Evolutionary conservation across 2,113 vertebrate species (phyloP), one percentile per base, ranked within the genome.

Genomic region (Stigmatopora nigra): DNA sequence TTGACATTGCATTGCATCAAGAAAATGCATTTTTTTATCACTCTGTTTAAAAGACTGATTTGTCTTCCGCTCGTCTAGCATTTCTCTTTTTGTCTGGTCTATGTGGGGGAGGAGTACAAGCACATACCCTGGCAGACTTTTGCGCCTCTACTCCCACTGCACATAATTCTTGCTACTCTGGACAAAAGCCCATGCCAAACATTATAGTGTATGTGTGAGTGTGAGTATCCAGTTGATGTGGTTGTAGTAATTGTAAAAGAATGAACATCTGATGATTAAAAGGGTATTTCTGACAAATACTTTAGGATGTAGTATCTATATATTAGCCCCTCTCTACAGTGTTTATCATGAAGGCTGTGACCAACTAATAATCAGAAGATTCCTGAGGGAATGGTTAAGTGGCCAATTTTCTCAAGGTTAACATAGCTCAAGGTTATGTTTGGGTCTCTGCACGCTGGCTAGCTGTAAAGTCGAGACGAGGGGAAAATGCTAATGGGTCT

Each of bases 371-470:
- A 56, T 76, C 60, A 68, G 55, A 75, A 65, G 56, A 74, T 60
- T 71, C 81, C 65, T 70, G 14, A 9, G 73, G 65, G 84, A 61
- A 64, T 74, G 69, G 56, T 78, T 83, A 84, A 81, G 73, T 64
- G 68, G 71, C 69, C 82, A 73, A 78, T 79, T 84, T 77, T 74
- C 82, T 76, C 69, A 83, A 83, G 82, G 82, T 79, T 72, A 81
- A 67, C 66, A 73, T 72, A 64, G 76, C 70, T 72, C 70, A 87
- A 87, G 81, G 79, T 87, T 82, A 78, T 61, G 72, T 59, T 84
- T 69, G 73, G 66, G 63, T 83, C 77, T 82, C 73, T 70, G 15
- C 59, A 71, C 67, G 73, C 68, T 49, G 68, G 38, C 67, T 69
- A 68, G 76, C 71, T 72, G 61, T 20, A 38, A 38, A 61, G 70